Evolutionary conservation across 2,888 invertebrate species (phyloP).

Genomic region (Anoplius nigerrimus): DNA sequence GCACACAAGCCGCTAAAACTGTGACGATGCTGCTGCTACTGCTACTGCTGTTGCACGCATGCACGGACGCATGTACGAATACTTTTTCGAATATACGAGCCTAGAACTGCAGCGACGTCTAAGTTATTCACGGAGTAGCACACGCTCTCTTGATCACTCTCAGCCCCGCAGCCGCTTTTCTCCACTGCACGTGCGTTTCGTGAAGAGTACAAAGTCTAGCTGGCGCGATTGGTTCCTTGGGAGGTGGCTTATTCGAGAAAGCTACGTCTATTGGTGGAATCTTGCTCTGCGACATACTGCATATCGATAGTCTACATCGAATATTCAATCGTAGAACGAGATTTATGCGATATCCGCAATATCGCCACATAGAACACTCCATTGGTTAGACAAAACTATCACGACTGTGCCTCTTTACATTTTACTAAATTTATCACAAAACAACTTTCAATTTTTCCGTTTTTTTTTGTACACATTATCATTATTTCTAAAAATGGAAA

Average conservation of each 20-base stretch:
- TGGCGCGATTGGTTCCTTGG: constrained; percentile 15
- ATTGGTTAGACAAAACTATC: no score
- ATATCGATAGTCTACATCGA: neutral
- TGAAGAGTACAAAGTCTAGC: constrained; percentile 60
- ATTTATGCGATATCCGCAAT: neutral
- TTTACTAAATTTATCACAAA: no score
- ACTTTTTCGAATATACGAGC: constrained; percentile 35
- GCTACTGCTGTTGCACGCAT: constrained; percentile 13
- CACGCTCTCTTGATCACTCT: constrained; percentile 38
- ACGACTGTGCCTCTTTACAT: no score
- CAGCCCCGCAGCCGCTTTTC: constrained; percentile 47
- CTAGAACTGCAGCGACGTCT: constrained; percentile 30
- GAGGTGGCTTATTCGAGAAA: neutral
- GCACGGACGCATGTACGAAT: constrained; percentile 46
- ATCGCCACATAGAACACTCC: no score
- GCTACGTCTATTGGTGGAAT: neutral
- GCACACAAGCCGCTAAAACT: no score
- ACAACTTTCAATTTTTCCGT: no score
- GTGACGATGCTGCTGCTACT: constrained; percentile 7
- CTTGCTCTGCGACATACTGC: constrained; percentile 25
- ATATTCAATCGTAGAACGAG: neutral
- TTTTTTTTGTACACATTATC: no score
- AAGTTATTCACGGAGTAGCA: constrained; percentile 49
- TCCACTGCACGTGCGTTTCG: constrained; percentile 65
- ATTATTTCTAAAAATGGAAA: no score